These are phyloP conservation scores for Gadopsis marmoratus DNA, from an alignment of 2,797 vertebrate genomes.

Conservation along the genomic window DNA sequence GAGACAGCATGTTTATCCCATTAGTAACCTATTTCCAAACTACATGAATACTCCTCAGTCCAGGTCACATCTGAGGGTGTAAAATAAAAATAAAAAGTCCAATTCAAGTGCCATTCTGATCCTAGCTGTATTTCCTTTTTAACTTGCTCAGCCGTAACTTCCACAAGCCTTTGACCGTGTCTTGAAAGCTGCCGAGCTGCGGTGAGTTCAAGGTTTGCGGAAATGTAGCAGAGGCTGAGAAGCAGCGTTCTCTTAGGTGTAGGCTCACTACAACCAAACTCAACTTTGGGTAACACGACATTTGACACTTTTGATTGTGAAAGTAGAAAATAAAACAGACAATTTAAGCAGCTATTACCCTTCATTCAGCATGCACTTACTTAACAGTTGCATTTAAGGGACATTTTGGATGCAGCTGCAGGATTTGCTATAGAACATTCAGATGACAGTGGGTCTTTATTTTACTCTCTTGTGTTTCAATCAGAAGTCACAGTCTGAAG, in stretches of 20 bases:
- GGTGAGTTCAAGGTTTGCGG: neutral
- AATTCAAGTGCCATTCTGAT: slow-evolving; percentile 5
- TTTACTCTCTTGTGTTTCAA: slow-evolving; percentile 43
- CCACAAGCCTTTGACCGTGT: slow-evolving; percentile 1
- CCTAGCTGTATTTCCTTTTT: neutral
- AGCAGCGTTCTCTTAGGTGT: neutral
- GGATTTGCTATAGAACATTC: neutral
- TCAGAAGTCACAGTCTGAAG: slow-evolving; percentile 95
- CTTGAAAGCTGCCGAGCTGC: slow-evolving; percentile 1
- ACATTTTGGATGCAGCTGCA: neutral
- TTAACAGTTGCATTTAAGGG: neutral
- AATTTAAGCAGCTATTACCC: neutral
- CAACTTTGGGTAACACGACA: neutral
- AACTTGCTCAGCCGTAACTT: slow-evolving; percentile 5
- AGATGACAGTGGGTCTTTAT: neutral
- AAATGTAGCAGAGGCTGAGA: neutral
- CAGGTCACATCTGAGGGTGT: neutral
- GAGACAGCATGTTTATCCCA: neutral
- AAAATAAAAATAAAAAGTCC: neutral
- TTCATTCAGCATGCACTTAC: neutral
- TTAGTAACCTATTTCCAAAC: slow-evolving; percentile 5
- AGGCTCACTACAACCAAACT: neutral
- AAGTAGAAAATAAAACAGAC: neutral
- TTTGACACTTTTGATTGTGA: neutral
- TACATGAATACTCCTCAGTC: neutral